Base-by-base conservation (phyloP, 2,113 vertebrate genomes). In the Hyaena hyaena region DNA sequence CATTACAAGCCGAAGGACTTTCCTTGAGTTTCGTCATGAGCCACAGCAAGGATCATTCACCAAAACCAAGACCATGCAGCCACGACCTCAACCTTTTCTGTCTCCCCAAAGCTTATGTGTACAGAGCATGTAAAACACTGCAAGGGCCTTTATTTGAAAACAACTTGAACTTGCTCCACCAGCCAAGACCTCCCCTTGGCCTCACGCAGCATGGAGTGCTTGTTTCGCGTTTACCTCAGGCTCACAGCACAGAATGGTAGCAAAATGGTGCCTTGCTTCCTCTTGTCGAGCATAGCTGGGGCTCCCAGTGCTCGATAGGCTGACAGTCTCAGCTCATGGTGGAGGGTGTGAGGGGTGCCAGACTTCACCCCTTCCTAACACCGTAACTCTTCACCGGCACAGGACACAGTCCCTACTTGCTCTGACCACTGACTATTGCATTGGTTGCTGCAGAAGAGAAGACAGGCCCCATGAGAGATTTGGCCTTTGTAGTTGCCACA, bases 321-420 rank as follows among this genome's bases (percentile, higher is more conserved):
- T 65, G 19, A 63, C 39, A 7, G 80, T 33, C 61, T 19, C 50
- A 7, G 7, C n/a, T 84, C 11, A 28, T 2, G 9, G 48, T 4
- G 2, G 19, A 17, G 4, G 11, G 28, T 2, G 39, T 10, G 77
- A 26, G 28, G 28, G 12, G 53, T 5, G 31, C 39, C 65, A 83
- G 28, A 12, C n/a, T 65, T 88, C 24, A 39, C 31, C 50, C 5
- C 7, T 5, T 50, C 23, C 8, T 31, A 9, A 39, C 39, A 39
- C 39, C 39, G 4, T 39, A 4, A 63, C 16, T 68, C 11, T 55
- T 53, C n/a, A 76, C 86, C 21, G 1, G 1, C 55, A 50, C 7
- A 0, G 2, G 85, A 39, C 28, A 0, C 63, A 5, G 10, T 0
- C 81, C 6, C 0, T 11, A 11, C 55, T 43, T 2, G 5, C 31